A percentile compares a stretch with the other conserved stretches of the same genome.
phyloP scores from a whole-genome alignment of 2,888 invertebrate species.

The Willowsia nigromaculata region DNA sequence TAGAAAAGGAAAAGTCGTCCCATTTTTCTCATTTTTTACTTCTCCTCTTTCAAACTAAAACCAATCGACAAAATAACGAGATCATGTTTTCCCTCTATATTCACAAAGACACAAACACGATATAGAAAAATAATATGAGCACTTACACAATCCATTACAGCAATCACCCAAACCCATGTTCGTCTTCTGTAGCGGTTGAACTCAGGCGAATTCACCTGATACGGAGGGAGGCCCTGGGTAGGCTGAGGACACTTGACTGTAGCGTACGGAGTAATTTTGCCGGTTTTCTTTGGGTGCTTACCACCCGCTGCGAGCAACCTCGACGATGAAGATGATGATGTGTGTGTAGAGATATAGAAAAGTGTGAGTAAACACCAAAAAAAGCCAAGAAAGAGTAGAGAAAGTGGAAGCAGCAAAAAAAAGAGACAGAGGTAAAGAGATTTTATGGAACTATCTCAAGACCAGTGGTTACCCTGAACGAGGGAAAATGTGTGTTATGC shows the following conservation, averaged over 20 bases:
- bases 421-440: not conserved
- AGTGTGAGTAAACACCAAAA: not conserved
- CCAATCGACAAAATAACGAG: not conserved
- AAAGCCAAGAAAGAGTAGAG: not conserved
- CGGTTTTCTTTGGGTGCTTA: slow-evolving; percentile 62
- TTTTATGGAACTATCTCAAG: not conserved
- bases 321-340: not conserved
- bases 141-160: slow-evolving; percentile 74
- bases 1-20: not conserved
- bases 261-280: slow-evolving; percentile 72
- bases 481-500: slow-evolving; percentile 27
- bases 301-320: slow-evolving; percentile 46
- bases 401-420: not conserved
- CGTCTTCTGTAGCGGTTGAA: slow-evolving; percentile 73
- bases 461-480: not conserved
- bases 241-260: slow-evolving; percentile 71
- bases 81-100: not conserved
- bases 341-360: not conserved
- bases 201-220: slow-evolving; percentile 65
- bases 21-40: slow-evolving; percentile 20
- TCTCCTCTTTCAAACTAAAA: not conserved
- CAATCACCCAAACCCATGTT: slow-evolving; percentile 75
- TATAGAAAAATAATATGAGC: not conserved
- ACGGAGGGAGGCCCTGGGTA: slow-evolving; percentile 55
- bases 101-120: not conserved